Evolutionary conservation across 2,113 vertebrate genomes (phyloP).

Genomic region (Myrmecophaga tridactyla): DNA sequence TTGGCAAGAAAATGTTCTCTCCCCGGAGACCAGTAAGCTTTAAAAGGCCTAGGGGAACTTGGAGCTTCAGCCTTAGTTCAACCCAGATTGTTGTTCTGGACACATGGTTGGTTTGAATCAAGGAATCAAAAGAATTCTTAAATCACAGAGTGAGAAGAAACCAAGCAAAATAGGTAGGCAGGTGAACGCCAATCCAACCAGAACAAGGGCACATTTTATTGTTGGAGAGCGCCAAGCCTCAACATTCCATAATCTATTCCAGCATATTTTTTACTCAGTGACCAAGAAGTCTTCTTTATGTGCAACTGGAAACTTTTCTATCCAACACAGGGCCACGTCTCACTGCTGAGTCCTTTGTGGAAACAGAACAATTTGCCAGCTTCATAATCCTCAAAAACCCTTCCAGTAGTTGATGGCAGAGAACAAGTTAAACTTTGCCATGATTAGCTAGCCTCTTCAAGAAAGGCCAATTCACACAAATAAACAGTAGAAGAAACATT

Average conservation of each 20-base stretch:
- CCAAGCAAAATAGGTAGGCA: background rate
- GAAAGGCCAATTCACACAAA: background rate
- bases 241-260: background rate
- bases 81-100: background rate
- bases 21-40: background rate
- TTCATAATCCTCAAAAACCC: background rate
- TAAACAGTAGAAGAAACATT: background rate
- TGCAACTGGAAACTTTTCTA: background rate
- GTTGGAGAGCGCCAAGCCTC: accelerated
- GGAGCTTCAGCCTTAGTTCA: background rate
- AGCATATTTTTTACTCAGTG: background rate
- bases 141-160: background rate
- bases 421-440: background rate
- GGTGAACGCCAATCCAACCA: background rate
- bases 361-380: background rate
- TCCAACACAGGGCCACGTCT: background rate
- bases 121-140: background rate
- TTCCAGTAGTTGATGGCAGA: background rate
- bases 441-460: background rate
- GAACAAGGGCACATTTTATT: background rate
- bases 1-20: slow-evolving; percentile 13
- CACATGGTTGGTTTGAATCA: background rate
- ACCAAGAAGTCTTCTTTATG: background rate
- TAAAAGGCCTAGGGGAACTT: background rate
- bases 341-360: background rate